phyloP scores from a whole-genome alignment of 1,140 invertebrate genomes.

The Pygmarrhopalites habei region DNA sequence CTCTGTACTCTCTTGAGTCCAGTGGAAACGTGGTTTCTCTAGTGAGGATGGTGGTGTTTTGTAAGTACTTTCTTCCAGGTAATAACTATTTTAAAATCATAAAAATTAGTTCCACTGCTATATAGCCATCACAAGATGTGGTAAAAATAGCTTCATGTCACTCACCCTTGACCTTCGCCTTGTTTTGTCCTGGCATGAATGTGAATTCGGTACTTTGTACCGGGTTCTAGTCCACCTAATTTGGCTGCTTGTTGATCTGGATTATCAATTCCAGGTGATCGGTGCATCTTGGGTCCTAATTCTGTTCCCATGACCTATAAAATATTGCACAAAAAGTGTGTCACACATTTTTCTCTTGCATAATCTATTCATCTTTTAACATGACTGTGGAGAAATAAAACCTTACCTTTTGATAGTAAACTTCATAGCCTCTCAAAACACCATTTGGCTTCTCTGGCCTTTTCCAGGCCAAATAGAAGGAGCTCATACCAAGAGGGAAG shows the following conservation, averaged over 20 bases:
- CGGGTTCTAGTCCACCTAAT: constrained; percentile 70
- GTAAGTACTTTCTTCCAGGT: constrained; percentile 69
- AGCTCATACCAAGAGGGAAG: constrained; percentile 77
- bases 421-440: constrained; percentile 81
- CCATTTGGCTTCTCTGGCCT: constrained; percentile 90
- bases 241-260: constrained; percentile 69
- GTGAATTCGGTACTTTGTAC: constrained; percentile 81
- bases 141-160: too few species aligned
- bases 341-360: too few species aligned
- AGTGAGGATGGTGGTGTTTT: constrained; percentile 53
- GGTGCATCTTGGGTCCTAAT: constrained; percentile 58
- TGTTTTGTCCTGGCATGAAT: constrained; percentile 72
- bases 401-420: constrained; percentile 78
- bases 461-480: constrained; percentile 82
- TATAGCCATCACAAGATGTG: too few species aligned
- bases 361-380: too few species aligned
- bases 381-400: too few species aligned
- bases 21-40: constrained; percentile 67
- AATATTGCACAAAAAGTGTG: too few species aligned
- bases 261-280: constrained; percentile 67
- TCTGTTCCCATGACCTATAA: constrained; percentile 44
- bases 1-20: constrained; percentile 58
- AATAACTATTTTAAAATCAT: too few species aligned
- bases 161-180: constrained; percentile 74
- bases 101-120: too few species aligned